Conservation (phyloP, 2,888 invertebrate species). For the Andrena flavipes region DNA sequence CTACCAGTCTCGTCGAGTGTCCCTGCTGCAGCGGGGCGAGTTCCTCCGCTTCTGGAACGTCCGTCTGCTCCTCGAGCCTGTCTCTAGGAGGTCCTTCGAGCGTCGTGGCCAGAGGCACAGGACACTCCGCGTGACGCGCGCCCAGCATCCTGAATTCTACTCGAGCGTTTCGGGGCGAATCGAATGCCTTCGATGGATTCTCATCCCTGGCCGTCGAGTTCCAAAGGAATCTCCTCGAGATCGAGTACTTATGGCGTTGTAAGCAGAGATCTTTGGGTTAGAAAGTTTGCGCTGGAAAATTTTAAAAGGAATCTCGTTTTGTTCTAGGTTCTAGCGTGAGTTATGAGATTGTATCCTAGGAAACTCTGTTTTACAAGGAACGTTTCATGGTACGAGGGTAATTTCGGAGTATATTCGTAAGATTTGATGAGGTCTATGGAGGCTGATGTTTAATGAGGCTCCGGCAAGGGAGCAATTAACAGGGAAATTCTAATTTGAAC, state of each 20-base stretch:
- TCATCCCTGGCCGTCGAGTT: background rate
- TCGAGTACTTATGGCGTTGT: too few species aligned
- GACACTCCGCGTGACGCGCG: constrained; percentile 42
- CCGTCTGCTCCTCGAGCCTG: constrained; percentile 8
- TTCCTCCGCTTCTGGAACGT: constrained; percentile 69
- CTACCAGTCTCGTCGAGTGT: constrained; percentile 46
- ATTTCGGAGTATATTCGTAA: background rate
- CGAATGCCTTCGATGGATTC: constrained; percentile 44
- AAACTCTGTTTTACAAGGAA: background rate
- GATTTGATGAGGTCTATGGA: constrained; percentile 15
- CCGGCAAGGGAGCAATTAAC: constrained; percentile 14
- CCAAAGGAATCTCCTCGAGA: background rate
- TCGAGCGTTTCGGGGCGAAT: constrained; percentile 3
- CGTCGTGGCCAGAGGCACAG: constrained; percentile 36
- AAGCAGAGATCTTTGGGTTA: too few species aligned
- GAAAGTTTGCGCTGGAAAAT: too few species aligned
- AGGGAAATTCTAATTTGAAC: background rate
- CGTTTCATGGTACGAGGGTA: constrained; percentile 1
- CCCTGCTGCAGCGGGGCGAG: constrained; percentile 60
- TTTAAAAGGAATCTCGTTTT: too few species aligned
- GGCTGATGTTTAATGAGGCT: constrained; percentile 12
- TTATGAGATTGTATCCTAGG: too few species aligned
- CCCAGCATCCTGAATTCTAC: constrained; percentile 38
- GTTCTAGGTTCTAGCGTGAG: too few species aligned
- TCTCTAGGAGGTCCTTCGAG: constrained; percentile 48